Conservation (phyloP, 1,140 invertebrate genomes). For the Bombus difficillimus region DNA sequence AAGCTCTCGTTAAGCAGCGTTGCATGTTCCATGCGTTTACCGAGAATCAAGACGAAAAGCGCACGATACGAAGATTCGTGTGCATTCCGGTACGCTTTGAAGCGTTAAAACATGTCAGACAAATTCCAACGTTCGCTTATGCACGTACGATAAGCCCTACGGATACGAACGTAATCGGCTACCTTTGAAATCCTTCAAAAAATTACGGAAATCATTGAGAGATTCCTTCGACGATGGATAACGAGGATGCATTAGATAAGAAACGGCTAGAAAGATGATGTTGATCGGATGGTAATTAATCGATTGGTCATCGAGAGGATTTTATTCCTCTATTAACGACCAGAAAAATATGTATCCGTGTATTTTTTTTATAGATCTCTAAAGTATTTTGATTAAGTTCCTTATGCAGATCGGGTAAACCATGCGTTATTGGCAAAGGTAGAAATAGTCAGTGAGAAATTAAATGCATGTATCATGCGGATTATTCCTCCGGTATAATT, state of each 20-base stretch:
- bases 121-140: slow-evolving; percentile 14
- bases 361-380: not conserved
- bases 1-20: not conserved
- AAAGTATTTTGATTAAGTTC: not conserved
- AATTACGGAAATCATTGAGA: slow-evolving; percentile 12
- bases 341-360: not conserved
- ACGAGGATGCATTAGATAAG: slow-evolving; percentile 15
- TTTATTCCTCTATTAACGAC: not conserved
- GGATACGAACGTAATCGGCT: not conserved
- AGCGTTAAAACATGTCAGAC: slow-evolving; percentile 24
- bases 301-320: not conserved
- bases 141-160: not conserved
- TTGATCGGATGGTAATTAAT: slow-evolving; percentile 3
- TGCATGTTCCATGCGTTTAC: not conserved
- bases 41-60: not conserved
- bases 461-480: not conserved
- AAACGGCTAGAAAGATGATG: not conserved
- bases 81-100: slow-evolving; percentile 1
- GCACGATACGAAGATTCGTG: not conserved
- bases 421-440: not conserved
- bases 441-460: not conserved
- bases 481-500: not conserved
- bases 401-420: not conserved
- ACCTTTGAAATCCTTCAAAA: not conserved
- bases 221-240: slow-evolving; percentile 9